Evolutionary conservation across 2,888 invertebrate genomes (phyloP).

Genomic region (Labia minor): DNA sequence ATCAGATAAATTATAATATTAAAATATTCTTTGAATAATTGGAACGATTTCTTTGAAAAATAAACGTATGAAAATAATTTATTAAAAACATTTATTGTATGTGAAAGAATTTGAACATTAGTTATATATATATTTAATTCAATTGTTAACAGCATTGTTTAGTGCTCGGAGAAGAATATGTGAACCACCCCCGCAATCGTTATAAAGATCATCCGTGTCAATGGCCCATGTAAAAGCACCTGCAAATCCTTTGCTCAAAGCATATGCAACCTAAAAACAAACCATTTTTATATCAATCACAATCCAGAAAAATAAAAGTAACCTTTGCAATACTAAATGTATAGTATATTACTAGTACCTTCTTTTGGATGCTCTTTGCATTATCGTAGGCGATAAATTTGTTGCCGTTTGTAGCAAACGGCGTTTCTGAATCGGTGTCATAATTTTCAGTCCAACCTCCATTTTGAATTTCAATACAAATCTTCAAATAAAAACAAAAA

Average conservation of each 20-base stretch:
- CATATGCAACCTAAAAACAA: slow-evolving; percentile 37
- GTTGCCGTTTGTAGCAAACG: slow-evolving; percentile 49
- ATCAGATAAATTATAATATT: no score
- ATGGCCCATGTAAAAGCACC: slow-evolving; percentile 85
- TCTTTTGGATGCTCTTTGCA: slow-evolving; percentile 57
- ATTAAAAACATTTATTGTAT: no score
- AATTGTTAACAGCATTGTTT: not conserved
- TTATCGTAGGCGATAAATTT: slow-evolving; percentile 68
- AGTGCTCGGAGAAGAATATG: not conserved
- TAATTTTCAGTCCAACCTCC: slow-evolving; percentile 53
- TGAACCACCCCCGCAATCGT: slow-evolving; percentile 43
- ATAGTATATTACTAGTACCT: no score
- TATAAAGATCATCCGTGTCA: slow-evolving; percentile 77
- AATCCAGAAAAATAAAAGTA: no score
- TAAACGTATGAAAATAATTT: no score
- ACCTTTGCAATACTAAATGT: no score
- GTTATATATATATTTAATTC: no score
- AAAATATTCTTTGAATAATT: no score
- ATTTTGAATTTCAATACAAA: slow-evolving; percentile 21
- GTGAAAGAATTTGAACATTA: no score
- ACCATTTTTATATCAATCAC: no score
- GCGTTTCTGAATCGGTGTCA: slow-evolving; percentile 56
- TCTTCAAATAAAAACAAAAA: slow-evolving; percentile 18
- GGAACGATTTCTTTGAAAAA: no score
- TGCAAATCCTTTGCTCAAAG: slow-evolving; percentile 52